Evolutionary conservation across 2,888 invertebrate genomes (phyloP).

Genomic region (Standfussiana lucernea): DNA sequence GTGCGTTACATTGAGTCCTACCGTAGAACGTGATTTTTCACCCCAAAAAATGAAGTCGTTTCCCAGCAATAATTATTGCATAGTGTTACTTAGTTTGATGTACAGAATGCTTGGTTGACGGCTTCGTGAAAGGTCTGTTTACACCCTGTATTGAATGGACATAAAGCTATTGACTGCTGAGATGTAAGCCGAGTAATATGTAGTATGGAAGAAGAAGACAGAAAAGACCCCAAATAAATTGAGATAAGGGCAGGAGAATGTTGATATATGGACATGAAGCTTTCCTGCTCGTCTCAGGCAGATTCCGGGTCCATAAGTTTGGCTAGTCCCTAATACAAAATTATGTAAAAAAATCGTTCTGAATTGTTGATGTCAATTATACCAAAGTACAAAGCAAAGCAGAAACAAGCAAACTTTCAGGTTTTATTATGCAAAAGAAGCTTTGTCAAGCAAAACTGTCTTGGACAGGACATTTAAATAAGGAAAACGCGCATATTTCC

Average conservation of each 20-base stretch:
- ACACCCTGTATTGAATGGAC: too few relatives aligned
- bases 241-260: not conserved
- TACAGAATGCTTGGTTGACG: too few relatives aligned
- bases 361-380: not conserved
- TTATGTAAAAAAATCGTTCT: not conserved
- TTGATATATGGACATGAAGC: not conserved
- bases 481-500: conserved; percentile 48
- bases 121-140: too few relatives aligned
- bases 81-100: too few relatives aligned
- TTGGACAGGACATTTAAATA: conserved; percentile 16
- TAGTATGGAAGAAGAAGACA: not conserved
- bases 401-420: not conserved
- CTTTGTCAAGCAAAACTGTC: conserved; percentile 13
- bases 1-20: too few relatives aligned
- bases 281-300: not conserved
- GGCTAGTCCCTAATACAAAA: not conserved
- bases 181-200: not conserved
- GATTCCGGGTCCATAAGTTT: not conserved
- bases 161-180: too few relatives aligned
- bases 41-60: too few relatives aligned
- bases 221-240: not conserved
- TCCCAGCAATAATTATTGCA: too few relatives aligned
- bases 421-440: not conserved
- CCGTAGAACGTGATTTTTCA: too few relatives aligned
- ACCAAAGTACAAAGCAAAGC: not conserved